Percentiles rank a stretch among this genome's conserved stretches.
Evolutionary conservation across 2,113 vertebrate species (phyloP).

Genomic region (Salvelinus fontinalis): DNA sequence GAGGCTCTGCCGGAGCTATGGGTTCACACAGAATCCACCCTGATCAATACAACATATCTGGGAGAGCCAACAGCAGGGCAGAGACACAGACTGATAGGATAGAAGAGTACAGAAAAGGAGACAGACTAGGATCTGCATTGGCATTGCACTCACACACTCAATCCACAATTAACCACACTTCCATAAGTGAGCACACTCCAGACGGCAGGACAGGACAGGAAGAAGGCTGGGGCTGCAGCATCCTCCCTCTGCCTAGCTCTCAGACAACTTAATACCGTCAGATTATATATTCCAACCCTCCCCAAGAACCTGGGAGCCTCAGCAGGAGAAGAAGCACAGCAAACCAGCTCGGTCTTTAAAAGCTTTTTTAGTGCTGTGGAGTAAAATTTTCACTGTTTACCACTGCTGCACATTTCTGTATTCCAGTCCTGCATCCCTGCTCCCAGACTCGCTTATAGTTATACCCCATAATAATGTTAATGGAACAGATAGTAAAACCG

Average conservation of each 20-base stretch:
- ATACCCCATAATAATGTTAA: constrained; percentile 64
- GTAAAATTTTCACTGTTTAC: constrained; percentile 50
- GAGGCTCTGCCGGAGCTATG: not conserved
- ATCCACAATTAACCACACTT: constrained; percentile 41
- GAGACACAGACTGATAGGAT: not conserved
- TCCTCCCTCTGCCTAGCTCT: not conserved
- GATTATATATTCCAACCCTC: constrained; percentile 49
- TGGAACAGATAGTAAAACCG: constrained; percentile 56
- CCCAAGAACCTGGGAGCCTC: constrained; percentile 25
- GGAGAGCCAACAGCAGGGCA: not conserved
- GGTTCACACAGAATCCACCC: not conserved
- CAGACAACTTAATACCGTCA: constrained; percentile 41
- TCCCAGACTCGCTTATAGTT: constrained; percentile 45
- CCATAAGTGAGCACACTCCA: constrained; percentile 30
- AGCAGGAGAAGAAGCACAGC: constrained; percentile 20
- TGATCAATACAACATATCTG: not conserved
- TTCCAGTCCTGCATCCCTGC: constrained; percentile 33
- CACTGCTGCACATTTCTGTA: constrained; percentile 38
- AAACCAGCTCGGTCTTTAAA: constrained; percentile 37
- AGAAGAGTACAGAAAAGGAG: not conserved
- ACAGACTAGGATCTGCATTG: not conserved
- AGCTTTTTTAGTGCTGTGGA: constrained; percentile 41
- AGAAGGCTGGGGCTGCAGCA: constrained; percentile 20
- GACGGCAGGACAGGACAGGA: constrained; percentile 23
- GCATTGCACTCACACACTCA: constrained; percentile 23